These are phyloP conservation scores for Ceraclea dissimilis DNA, from an alignment of 2,888 invertebrate species.

Conservation along the genomic window DNA sequence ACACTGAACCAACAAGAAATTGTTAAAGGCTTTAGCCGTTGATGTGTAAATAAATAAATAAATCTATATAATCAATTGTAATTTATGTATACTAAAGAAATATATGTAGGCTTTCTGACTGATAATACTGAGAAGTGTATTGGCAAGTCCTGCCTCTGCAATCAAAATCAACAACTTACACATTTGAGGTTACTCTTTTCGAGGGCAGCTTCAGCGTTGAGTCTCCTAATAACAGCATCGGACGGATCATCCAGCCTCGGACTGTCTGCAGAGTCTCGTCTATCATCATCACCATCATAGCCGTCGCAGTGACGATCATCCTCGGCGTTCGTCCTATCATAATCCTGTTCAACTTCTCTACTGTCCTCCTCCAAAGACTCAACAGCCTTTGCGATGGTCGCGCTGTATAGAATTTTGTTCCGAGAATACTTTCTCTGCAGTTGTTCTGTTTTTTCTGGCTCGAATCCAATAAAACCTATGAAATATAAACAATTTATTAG, in stretches of 20 bases:
- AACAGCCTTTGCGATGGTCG: constrained; percentile 2
- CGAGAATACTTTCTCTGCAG: not conserved
- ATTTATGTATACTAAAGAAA: too few relatives aligned
- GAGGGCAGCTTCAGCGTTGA: constrained; percentile 3
- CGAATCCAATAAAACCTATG: constrained; percentile 13
- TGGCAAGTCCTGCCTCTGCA: too few relatives aligned
- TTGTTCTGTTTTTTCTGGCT: not conserved
- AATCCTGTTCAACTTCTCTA: not conserved
- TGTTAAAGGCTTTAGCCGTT: too few relatives aligned
- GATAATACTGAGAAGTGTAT: too few relatives aligned
- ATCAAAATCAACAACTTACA: too few relatives aligned
- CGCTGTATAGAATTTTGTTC: not conserved
- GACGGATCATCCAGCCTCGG: not conserved
- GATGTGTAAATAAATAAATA: too few relatives aligned
- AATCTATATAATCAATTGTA: too few relatives aligned
- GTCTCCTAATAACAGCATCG: not conserved
- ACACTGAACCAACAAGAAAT: too few relatives aligned
- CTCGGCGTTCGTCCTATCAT: not conserved
- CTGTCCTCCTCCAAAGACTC: not conserved
- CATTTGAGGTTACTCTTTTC: constrained; percentile 4
- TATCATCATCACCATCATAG: not conserved
- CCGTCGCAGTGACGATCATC: not conserved
- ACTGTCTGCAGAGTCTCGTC: not conserved
- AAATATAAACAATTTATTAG: not conserved
- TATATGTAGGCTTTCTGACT: too few relatives aligned